Evolutionary conservation across 2,888 invertebrate genomes (phyloP).

Genomic region (Agrilus biguttatus): DNA sequence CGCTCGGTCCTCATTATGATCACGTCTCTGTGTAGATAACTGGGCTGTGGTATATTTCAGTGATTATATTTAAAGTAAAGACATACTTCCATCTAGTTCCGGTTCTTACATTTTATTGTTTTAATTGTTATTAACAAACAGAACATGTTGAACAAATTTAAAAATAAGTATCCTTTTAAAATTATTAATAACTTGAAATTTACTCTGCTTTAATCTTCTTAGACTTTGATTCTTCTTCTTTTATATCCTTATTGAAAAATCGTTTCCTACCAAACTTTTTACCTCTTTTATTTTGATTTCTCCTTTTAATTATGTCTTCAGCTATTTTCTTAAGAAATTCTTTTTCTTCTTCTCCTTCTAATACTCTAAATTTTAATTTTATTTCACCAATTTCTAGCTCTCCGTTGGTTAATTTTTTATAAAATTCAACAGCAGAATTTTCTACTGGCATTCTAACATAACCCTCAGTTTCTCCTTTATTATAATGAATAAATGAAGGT

Average conservation of each 20-base stretch:
- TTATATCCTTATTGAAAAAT: neutral
- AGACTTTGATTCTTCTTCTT: neutral
- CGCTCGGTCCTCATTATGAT: no score
- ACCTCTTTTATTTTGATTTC: conserved; percentile 29
- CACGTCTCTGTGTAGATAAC: no score
- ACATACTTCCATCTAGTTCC: no score
- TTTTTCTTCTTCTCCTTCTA: conserved; percentile 62
- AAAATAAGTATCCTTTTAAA: neutral
- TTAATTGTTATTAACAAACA: no score
- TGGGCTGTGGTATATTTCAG: no score
- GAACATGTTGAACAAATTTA: no score
- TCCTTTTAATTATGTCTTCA: conserved; percentile 39
- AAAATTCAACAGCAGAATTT: conserved; percentile 48
- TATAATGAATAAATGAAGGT: conserved; percentile 63
- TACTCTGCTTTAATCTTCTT: no score
- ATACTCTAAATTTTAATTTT: conserved; percentile 37
- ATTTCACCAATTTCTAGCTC: conserved; percentile 19
- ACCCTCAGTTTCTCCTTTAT: conserved; percentile 57
- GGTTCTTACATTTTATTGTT: no score
- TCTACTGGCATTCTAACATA: conserved; percentile 57
- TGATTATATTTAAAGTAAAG: no score
- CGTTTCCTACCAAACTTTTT: no score
- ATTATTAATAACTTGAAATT: no score
- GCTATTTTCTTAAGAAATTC: conserved; percentile 47
- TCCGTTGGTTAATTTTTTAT: conserved; percentile 47